Evolutionary conservation across 2,888 invertebrate species (phyloP).

Genomic region (Ophion costatus): DNA sequence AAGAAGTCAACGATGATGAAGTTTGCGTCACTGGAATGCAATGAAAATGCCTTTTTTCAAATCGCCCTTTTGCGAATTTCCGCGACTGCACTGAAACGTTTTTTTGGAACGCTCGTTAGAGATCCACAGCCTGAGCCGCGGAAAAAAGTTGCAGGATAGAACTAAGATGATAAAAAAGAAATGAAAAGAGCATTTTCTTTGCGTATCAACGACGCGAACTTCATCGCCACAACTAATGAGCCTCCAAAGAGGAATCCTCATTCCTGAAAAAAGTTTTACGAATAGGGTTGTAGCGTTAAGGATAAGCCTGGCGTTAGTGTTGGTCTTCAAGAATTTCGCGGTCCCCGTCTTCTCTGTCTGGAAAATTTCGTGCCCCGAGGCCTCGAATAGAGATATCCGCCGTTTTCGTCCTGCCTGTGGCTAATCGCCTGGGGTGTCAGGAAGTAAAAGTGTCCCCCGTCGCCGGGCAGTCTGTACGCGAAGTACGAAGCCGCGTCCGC

Average conservation of each 20-base stretch:
- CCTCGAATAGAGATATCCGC: slow-evolving; percentile 75
- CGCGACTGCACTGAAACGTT: no score
- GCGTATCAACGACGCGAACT: neutral
- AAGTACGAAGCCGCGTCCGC: slow-evolving; percentile 85
- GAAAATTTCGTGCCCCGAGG: slow-evolving; percentile 75
- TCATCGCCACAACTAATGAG: neutral
- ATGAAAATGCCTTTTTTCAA: no score
- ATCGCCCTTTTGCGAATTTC: no score
- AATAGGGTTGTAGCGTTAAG: neutral
- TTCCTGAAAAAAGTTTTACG: neutral
- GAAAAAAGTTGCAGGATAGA: no score
- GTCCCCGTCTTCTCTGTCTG: slow-evolving; percentile 75
- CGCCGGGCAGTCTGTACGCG: slow-evolving; percentile 90
- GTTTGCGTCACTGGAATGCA: neutral
- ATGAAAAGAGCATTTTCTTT: no score
- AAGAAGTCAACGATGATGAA: neutral
- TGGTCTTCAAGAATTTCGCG: slow-evolving; percentile 69
- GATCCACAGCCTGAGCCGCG: no score
- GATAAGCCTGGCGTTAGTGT: neutral
- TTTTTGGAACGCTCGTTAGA: no score
- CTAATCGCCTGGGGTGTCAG: slow-evolving; percentile 88
- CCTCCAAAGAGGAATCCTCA: neutral
- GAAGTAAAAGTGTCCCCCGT: slow-evolving; percentile 92
- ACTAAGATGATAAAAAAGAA: no score
- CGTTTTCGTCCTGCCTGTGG: slow-evolving; percentile 77